Conservation (phyloP, 1,140 invertebrate genomes). For the Oreohelix idahoensis region DNA sequence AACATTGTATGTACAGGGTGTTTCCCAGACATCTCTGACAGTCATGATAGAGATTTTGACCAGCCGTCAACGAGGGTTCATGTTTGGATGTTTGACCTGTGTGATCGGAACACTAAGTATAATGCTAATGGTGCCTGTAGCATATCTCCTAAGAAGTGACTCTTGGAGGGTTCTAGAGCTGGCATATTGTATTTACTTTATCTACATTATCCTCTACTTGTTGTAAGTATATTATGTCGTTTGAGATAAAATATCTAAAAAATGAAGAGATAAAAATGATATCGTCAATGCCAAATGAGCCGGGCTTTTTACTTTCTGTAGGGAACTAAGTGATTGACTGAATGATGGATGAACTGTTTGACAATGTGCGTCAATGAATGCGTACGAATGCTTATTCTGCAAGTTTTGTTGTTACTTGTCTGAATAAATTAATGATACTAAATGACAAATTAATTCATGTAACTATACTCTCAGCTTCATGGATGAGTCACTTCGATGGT, state of each 20-base stretch:
- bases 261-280: no score
- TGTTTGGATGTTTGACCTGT: background rate
- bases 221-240: slow-evolving; percentile 5
- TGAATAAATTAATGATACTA: no score
- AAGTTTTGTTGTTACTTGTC: no score
- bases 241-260: no score
- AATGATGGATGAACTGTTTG: no score
- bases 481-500: slow-evolving; percentile 71
- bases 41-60: slow-evolving; percentile 4
- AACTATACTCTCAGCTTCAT: slow-evolving; percentile 60
- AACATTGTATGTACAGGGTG: background rate
- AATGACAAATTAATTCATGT: no score
- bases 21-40: background rate
- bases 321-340: no score
- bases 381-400: no score
- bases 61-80: background rate
- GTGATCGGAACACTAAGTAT: background rate
- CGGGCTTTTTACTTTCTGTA: no score
- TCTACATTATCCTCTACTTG: background rate
- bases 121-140: background rate
- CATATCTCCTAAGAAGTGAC: background rate
- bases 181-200: background rate
- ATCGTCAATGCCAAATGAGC: no score
- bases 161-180: slow-evolving; percentile 6
- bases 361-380: no score